Base-by-base conservation (phyloP, 2,888 invertebrate species). In the Agelastica alni region DNA sequence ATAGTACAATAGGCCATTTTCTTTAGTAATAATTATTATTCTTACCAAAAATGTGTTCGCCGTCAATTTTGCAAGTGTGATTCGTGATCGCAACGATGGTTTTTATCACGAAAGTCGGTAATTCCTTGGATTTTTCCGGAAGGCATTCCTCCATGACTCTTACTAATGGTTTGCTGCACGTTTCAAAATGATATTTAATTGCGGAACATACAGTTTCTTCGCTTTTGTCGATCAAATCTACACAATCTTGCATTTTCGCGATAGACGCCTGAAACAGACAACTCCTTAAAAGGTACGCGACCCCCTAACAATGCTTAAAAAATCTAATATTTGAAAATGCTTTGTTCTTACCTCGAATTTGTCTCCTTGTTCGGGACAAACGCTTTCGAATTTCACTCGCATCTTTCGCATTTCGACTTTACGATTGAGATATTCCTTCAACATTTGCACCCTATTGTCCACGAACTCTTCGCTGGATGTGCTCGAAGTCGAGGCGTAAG, bases 21-120 rank as follows among this genome's bases (percentile, higher is more conserved):
- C n/a, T n/a, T n/a, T n/a, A n/a, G n/a, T n/a, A n/a, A n/a, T n/a
- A n/a, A n/a, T n/a, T n/a, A n/a, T n/a, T 4, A 28, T 7, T 51
- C 53, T 64, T 62, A 70, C 69, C 70, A 28, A 69, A 63, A 41
- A 70, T 64, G 42, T 69, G 70, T 58, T 69, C 69, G 1, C 69
- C 70, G 53, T 70, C 67, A 14, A 60, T 53, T 46, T 61, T 61
- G 51, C 66, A 68, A 2, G 68, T 10, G 44, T 68, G 62, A 1
- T 61, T 51, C 4, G 53, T 28, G 4, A 53, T 47, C 3, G 56
- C 18, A 0, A 59, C 12, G 1, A 63, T 2, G 13, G 60, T 53
- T 32, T 63, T 39, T 2, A 63, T 31, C 4, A 63, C n/a, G 34
- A 65, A 56, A 1, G 55, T 13, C 3, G 67, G 66, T 17, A 66